Percentiles rank a stretch among this genome's conserved stretches.
These are phyloP conservation scores for Zaprionus taronus DNA, from an alignment of 1,140 invertebrate genomes.

Conservation along the genomic window DNA sequence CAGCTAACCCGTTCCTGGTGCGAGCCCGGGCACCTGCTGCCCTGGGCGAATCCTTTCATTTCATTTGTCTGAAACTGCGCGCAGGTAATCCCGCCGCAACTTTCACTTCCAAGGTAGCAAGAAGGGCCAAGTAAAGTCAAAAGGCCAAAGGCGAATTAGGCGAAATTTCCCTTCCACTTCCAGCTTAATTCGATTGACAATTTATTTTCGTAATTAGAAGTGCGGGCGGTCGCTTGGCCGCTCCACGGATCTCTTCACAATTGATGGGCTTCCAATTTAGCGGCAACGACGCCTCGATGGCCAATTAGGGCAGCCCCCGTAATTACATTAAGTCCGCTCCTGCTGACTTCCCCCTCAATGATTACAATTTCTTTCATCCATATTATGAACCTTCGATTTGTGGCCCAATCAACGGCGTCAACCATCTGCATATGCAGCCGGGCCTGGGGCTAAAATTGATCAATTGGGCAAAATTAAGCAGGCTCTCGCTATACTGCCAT, in stretches of 20 bases:
- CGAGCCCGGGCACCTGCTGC: slow-evolving; percentile 63
- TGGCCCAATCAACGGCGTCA: slow-evolving; percentile 58
- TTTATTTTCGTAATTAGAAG: slow-evolving; percentile 70
- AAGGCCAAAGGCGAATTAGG: slow-evolving; percentile 11
- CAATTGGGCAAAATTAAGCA: slow-evolving; percentile 78
- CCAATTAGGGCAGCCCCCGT: slow-evolving; percentile 49
- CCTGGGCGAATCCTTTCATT: slow-evolving; percentile 25
- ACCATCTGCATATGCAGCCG: slow-evolving; percentile 70
- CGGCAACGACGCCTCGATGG: slow-evolving; percentile 58
- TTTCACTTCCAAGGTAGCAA: slow-evolving; percentile 36
- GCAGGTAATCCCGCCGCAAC: slow-evolving; percentile 31
- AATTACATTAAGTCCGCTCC: slow-evolving; percentile 72
- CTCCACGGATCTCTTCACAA: slow-evolving; percentile 8
- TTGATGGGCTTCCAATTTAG: slow-evolving; percentile 63
- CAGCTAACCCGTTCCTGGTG: slow-evolving; percentile 51
- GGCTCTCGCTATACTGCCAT: slow-evolving; percentile 42
- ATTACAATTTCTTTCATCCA: slow-evolving; percentile 33
- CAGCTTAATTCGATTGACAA: slow-evolving; percentile 48
- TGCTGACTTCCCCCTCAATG: slow-evolving; percentile 45
- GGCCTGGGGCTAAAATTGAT: slow-evolving; percentile 60
- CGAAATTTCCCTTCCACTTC: not conserved
- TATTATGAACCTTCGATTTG: slow-evolving; percentile 58
- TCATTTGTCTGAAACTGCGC: not conserved
- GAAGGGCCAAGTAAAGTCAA: slow-evolving; percentile 10
- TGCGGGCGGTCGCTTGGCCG: slow-evolving; percentile 26